These are phyloP conservation scores for Sebastes minor DNA, from an alignment of 2,797 vertebrate genomes.

Conservation along the genomic window DNA sequence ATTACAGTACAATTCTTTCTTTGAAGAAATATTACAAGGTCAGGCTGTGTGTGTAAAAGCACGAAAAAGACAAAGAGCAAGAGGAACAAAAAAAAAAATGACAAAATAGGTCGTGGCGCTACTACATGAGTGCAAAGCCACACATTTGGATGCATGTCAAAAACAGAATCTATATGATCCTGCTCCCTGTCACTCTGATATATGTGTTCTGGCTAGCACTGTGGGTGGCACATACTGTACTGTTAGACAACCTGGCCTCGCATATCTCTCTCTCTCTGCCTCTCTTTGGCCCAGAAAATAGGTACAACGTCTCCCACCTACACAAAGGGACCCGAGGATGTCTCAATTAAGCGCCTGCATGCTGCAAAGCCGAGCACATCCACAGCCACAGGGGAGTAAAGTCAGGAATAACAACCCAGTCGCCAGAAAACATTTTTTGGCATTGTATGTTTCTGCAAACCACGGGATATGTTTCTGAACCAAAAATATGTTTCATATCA, in stretches of 20 bases:
- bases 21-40: slow-evolving; percentile 43
- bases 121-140: slow-evolving; percentile 10
- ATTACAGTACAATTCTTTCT: slow-evolving; percentile 25
- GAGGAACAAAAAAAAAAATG: background rate
- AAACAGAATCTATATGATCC: slow-evolving; percentile 14
- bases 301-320: background rate
- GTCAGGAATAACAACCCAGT: background rate
- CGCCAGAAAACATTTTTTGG: background rate
- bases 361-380: background rate
- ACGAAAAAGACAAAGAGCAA: background rate
- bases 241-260: background rate
- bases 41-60: slow-evolving; percentile 12
- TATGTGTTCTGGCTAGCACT: background rate
- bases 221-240: background rate
- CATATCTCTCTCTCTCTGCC: background rate
- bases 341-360: slow-evolving; percentile 41
- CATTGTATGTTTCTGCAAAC: background rate
- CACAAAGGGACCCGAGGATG: slow-evolving; percentile 14
- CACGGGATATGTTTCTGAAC: background rate
- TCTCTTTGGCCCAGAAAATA: slow-evolving; percentile 20
- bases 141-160: slow-evolving; percentile 18
- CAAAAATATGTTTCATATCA: background rate
- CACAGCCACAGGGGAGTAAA: slow-evolving; percentile 11
- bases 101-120: background rate
- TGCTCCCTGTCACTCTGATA: slow-evolving; percentile 7